Percentiles rank a stretch among this genome's conserved stretches.
Evolutionary conservation across 2,888 invertebrate species (phyloP).

Genomic region (Penaeus monodon): DNA sequence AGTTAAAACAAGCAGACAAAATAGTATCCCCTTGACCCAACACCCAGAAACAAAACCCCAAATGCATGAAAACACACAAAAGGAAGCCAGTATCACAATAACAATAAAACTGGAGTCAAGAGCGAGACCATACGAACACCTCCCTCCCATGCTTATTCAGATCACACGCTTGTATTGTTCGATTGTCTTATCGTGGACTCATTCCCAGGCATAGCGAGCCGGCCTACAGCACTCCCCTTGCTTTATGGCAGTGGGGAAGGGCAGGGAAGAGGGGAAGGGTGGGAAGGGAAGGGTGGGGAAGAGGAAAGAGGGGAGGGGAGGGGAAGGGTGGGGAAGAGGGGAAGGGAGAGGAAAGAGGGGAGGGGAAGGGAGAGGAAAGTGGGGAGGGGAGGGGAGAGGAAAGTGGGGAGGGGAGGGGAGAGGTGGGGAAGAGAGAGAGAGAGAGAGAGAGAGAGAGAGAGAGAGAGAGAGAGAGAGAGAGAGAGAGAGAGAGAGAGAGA

Average conservation of each 20-base stretch:
- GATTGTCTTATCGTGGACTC: slow-evolving; percentile 16
- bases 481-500: neutral
- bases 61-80: neutral
- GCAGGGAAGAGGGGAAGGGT: neutral
- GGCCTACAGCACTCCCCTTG: neutral
- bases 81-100: neutral
- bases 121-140: neutral
- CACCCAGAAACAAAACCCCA: no score
- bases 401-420: slow-evolving; percentile 16
- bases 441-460: neutral
- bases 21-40: no score
- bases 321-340: neutral
- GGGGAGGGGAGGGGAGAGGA: neutral
- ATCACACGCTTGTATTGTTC: slow-evolving; percentile 22
- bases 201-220: slow-evolving; percentile 15
- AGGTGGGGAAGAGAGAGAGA: slow-evolving; percentile 1
- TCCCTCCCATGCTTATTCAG: neutral
- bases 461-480: neutral
- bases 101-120: neutral
- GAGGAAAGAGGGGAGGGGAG: neutral
- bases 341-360: no score
- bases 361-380: no score
- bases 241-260: neutral
- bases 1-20: no score
- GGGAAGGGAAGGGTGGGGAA: neutral